These are phyloP conservation scores for Pandemis corylana DNA, from an alignment of 2,888 invertebrate genomes.

Conservation along the genomic window DNA sequence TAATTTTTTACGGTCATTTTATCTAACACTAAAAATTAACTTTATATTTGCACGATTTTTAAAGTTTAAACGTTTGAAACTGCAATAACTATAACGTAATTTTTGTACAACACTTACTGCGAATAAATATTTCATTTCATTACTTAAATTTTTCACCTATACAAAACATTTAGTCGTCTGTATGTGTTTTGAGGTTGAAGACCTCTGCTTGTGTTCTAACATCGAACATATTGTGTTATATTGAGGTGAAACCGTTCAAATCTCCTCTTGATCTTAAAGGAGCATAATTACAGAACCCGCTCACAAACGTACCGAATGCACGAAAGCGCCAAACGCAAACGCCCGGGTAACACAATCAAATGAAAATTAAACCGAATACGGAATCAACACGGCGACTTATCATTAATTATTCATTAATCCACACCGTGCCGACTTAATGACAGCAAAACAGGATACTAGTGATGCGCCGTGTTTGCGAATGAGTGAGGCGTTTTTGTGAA, in stretches of 20 bases:
- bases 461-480: slow-evolving; percentile 16
- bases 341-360: slow-evolving; percentile 58
- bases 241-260: neutral
- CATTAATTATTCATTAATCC: slow-evolving; percentile 68
- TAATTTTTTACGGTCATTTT: too few relatives aligned
- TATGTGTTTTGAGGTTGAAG: too few relatives aligned
- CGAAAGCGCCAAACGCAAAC: slow-evolving; percentile 23
- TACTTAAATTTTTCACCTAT: too few relatives aligned
- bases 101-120: too few relatives aligned
- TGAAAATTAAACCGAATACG: slow-evolving; percentile 69
- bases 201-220: too few relatives aligned
- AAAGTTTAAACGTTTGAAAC: too few relatives aligned
- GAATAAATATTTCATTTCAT: too few relatives aligned
- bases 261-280: neutral
- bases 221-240: neutral
- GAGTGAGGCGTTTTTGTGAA: neutral
- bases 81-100: too few relatives aligned
- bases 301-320: neutral
- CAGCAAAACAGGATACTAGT: slow-evolving; percentile 59
- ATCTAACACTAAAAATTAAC: too few relatives aligned
- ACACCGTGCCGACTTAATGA: slow-evolving; percentile 62
- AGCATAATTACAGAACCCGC: slow-evolving; percentile 11
- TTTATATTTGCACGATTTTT: too few relatives aligned
- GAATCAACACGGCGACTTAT: slow-evolving; percentile 62
- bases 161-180: too few relatives aligned